These are phyloP conservation scores for Meda fulgida DNA, from an alignment of 2,797 vertebrate species.

Conservation along the genomic window DNA sequence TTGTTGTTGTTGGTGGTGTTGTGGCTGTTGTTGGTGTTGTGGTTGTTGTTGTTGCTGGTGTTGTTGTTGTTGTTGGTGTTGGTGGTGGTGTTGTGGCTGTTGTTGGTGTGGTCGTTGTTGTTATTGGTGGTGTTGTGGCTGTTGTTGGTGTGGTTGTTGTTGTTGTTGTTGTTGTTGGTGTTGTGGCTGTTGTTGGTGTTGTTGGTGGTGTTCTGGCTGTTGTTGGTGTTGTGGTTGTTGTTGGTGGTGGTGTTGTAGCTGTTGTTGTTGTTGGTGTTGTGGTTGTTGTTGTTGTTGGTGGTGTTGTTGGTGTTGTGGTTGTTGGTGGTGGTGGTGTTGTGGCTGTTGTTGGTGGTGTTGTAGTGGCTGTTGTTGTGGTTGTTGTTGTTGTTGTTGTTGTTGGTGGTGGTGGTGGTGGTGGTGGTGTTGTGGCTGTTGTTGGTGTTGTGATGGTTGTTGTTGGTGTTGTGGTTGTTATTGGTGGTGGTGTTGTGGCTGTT, in stretches of 20 bases:
- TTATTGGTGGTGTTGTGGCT: fast-evolving
- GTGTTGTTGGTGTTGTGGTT: neutral
- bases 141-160: too few relatives aligned
- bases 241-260: too few relatives aligned
- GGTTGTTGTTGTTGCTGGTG: neutral
- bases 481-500: neutral
- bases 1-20: neutral
- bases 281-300: too few relatives aligned
- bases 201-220: too few relatives aligned
- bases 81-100: neutral
- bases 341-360: neutral
- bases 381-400: too few relatives aligned
- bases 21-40: neutral
- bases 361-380: fast-evolving
- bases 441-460: neutral
- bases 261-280: neutral
- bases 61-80: neutral
- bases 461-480: neutral
- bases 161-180: neutral
- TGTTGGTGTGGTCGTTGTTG: neutral
- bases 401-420: neutral
- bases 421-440: neutral
- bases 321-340: fast-evolving
- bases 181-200: neutral
- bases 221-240: fast-evolving